Evolutionary conservation across 2,888 invertebrate species (phyloP), one percentile per base, ranked within the genome.

Genomic region (Phorcus lineatus): DNA sequence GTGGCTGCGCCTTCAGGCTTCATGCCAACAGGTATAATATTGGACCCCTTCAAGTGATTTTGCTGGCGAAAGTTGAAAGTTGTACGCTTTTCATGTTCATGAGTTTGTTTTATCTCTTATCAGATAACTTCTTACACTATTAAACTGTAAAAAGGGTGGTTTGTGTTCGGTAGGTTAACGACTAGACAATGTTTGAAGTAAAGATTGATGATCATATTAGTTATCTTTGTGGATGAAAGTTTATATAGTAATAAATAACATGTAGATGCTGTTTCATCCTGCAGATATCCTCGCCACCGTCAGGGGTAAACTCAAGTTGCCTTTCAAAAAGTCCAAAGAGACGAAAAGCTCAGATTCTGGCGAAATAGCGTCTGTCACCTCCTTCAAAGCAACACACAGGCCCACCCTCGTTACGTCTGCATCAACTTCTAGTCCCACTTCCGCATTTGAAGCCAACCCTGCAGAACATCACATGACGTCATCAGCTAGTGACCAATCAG

Each of bases 301-400:
- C 55, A 90, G 88, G 78, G 82, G 88, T 17, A 90, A 88, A 78
- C 82, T 90, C n/a, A 86, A 86, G 77, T 88, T 89, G n/a, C 78
- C 79, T 31, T 82, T 85, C 47, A 81, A 82, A 66, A 83, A 80
- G 80, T 77, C 53, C 54, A 76, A 54, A 17, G 55, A 76, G n/a
- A 31, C n/a, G 40, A 74, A 74, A 19, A 19, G 74, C 40, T 40
- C 74, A 19, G 74, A 74, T 11, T 40, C n/a, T 74, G 7, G 36
- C 47, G 19, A 17, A 36, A 1, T 13, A 13, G 13, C 67, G 22
- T 74, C 74, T 74, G 36, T 19, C 7, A 16, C 74, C 9, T 19
- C 19, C 2, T n/a, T n/a, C 28, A 6, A 24, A 36, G 17, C 76
- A 17, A 31, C 24, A 54, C 9, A 28, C 9, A 13, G 55, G n/a